phyloP scores from a whole-genome alignment of 1,140 invertebrate genomes.

The Cydia pomonella region DNA sequence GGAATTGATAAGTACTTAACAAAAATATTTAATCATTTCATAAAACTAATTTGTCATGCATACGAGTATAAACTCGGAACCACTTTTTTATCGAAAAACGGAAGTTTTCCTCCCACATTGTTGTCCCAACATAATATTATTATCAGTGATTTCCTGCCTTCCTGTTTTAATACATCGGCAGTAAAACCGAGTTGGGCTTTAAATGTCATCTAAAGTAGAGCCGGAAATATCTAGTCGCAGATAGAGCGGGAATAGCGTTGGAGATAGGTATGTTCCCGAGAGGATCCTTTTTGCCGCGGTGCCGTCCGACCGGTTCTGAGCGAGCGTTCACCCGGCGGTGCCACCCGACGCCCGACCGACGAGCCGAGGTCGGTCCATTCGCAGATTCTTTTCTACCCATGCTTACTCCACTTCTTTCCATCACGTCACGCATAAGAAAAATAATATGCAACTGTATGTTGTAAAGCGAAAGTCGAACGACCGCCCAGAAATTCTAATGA shows the following conservation, averaged over 20 bases:
- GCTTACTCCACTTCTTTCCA: neutral
- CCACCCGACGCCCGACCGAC: neutral
- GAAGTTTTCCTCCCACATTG: neutral
- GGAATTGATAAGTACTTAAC: slow-evolving; percentile 4
- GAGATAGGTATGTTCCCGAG: slow-evolving; percentile 58
- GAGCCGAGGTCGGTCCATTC: neutral
- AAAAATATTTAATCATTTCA: neutral
- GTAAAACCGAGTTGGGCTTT: slow-evolving; percentile 8
- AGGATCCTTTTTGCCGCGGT: slow-evolving; percentile 63
- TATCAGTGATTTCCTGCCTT: slow-evolving; percentile 26
- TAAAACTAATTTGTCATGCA: neutral
- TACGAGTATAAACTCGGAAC: neutral
- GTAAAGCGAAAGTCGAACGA: no score
- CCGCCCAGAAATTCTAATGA: no score
- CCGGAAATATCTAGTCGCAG: slow-evolving; percentile 60
- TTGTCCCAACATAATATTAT: neutral
- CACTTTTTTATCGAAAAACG: neutral
- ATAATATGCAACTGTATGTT: no score
- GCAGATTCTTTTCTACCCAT: neutral
- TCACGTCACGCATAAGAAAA: no score
- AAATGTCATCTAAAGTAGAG: slow-evolving; percentile 46
- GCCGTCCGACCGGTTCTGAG: slow-evolving; percentile 67
- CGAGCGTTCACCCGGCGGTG: slow-evolving; percentile 68
- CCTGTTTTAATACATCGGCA: slow-evolving; percentile 8
- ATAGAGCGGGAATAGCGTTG: slow-evolving; percentile 49